phyloP scores from a whole-genome alignment of 2,113 vertebrate genomes.

The Gymnorhina tibicen region DNA sequence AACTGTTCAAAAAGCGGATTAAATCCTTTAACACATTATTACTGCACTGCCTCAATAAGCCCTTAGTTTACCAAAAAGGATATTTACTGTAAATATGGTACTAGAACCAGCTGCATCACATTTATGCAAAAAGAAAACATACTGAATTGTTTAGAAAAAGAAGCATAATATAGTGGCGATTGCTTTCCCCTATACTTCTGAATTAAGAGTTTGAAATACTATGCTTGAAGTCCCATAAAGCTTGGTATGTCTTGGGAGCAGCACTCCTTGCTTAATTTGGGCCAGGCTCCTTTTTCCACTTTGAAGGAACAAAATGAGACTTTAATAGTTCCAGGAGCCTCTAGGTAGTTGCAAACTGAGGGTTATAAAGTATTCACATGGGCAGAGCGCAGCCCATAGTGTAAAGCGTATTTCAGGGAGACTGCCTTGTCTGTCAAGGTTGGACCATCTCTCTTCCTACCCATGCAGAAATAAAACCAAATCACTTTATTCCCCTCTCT shows the following conservation, averaged over 20 bases:
- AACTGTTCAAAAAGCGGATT: constrained; percentile 44
- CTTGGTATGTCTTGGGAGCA: constrained; percentile 72
- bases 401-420: neutral
- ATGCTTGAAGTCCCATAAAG: constrained; percentile 75
- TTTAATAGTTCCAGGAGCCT: constrained; percentile 61
- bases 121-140: constrained; percentile 70
- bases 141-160: constrained; percentile 74
- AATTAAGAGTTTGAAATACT: constrained; percentile 75
- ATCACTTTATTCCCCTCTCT: neutral
- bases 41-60: constrained; percentile 12
- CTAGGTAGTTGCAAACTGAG: constrained; percentile 25
- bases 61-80: constrained; percentile 66
- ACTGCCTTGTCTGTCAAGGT: neutral
- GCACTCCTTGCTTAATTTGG: constrained; percentile 72
- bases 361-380: neutral
- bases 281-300: constrained; percentile 72
- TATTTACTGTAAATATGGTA: constrained; percentile 60
- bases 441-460: neutral
- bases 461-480: neutral
- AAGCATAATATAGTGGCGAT: constrained; percentile 64
- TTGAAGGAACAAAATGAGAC: constrained; percentile 71
- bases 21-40: constrained; percentile 52
- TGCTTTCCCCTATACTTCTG: constrained; percentile 65
- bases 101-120: constrained; percentile 72
- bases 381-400: neutral